Evolutionary conservation across 2,888 invertebrate genomes (phyloP).

Genomic region (Luperina nickerlii): DNA sequence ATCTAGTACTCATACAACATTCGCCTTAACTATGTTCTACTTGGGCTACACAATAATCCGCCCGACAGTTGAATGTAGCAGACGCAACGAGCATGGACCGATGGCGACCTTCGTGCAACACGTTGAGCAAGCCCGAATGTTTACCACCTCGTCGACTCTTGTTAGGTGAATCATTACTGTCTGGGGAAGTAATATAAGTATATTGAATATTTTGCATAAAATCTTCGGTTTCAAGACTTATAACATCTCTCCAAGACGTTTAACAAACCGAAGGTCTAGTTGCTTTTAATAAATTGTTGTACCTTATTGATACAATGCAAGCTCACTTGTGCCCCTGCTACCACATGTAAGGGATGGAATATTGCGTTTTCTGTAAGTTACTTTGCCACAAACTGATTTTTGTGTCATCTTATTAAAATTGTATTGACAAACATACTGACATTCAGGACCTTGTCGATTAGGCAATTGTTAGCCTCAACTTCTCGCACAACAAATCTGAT

Average conservation of each 20-base stretch:
- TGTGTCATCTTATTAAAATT: not conserved
- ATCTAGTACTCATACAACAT: constrained; percentile 19
- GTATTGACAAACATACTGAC: not conserved
- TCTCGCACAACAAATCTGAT: no score
- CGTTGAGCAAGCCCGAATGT: constrained; percentile 51
- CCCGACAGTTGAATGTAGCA: constrained; percentile 41
- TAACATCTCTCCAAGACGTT: not conserved
- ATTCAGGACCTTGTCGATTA: constrained; percentile 10
- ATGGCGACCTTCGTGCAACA: constrained; percentile 46
- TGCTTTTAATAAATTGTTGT: not conserved
- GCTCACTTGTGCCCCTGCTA: not conserved
- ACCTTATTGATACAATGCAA: not conserved
- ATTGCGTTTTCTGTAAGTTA: not conserved
- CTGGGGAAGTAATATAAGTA: not conserved
- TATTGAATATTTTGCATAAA: not conserved
- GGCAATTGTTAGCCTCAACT: constrained; percentile 25
- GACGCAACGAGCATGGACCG: constrained; percentile 42
- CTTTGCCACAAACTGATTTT: not conserved
- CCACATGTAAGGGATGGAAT: not conserved
- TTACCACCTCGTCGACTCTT: constrained; percentile 26
- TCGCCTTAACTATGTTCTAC: constrained; percentile 42
- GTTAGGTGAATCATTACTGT: constrained; percentile 38
- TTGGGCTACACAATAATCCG: constrained; percentile 1
- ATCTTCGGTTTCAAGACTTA: not conserved
- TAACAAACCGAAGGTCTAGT: not conserved